Evolutionary conservation across 1,140 invertebrate genomes (phyloP).

Genomic region (Formica exsecta): DNA sequence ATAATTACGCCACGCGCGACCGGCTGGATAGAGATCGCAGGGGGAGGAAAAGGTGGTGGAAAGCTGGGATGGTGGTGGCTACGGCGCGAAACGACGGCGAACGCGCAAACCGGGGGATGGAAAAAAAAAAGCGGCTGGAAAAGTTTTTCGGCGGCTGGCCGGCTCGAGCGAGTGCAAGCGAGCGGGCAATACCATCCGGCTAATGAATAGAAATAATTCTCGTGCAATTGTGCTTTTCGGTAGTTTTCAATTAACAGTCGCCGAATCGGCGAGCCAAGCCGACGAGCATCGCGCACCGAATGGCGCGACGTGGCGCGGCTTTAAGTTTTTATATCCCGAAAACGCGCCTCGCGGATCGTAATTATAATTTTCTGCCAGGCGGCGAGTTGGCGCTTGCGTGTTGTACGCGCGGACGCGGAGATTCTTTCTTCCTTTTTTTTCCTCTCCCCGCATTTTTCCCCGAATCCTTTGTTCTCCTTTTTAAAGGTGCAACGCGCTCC

Average conservation of each 20-base stretch:
- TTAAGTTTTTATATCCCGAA: conserved; percentile 78
- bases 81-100: conserved; percentile 28
- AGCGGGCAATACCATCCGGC: conserved; percentile 75
- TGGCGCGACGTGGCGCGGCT: conserved; percentile 70
- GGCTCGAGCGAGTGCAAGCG: conserved; percentile 53
- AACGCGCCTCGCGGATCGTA: conserved; percentile 59
- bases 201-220: conserved; percentile 87
- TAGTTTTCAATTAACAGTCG: conserved; percentile 86
- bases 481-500: conserved; percentile 7
- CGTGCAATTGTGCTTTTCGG: conserved; percentile 86
- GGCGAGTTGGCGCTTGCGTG: conserved; percentile 23
- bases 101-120: background rate
- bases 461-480: conserved; percentile 38
- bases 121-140: conserved; percentile 70
- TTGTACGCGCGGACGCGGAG: conserved; percentile 7
- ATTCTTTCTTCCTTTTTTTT: conserved; percentile 21
- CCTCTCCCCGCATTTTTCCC: conserved; percentile 1
- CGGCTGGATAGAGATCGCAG: conserved; percentile 61
- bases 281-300: conserved; percentile 73
- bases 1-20: conserved; percentile 83
- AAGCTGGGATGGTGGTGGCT: background rate
- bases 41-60: background rate
- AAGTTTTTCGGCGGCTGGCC: conserved; percentile 79
- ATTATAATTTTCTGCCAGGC: conserved; percentile 64
- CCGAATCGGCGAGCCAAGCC: conserved; percentile 35